These are phyloP conservation scores for Drosophila birchii DNA, from an alignment of 2,888 invertebrate species.

Conservation along the genomic window DNA sequence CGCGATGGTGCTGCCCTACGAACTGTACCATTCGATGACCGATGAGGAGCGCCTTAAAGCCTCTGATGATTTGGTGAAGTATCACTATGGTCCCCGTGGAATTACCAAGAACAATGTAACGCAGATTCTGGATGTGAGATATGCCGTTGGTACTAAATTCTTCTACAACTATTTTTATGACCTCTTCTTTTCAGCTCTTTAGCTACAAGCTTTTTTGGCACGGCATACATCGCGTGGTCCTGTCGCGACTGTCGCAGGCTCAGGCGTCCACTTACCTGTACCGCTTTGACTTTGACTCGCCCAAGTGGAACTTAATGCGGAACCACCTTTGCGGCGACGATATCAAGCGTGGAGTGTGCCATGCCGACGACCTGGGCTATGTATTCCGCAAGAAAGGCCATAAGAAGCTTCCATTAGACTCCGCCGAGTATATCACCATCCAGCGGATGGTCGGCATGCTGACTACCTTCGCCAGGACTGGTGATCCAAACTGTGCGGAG, in stretches of 20 bases:
- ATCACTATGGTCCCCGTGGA: constrained; percentile 83
- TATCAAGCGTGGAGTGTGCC: constrained; percentile 78
- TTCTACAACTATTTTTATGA: background rate
- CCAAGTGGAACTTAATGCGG: constrained; percentile 78
- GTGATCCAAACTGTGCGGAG: constrained; percentile 78
- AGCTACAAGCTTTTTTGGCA: constrained; percentile 83
- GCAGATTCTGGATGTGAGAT: constrained; percentile 81
- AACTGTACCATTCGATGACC: constrained; percentile 57
- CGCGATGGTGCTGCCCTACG: constrained; percentile 69
- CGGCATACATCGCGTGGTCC: constrained; percentile 77
- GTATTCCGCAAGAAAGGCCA: constrained; percentile 73
- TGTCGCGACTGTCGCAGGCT: constrained; percentile 70
- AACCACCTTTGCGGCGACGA: constrained; percentile 74
- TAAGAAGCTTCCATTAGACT: constrained; percentile 51
- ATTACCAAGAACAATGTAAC: constrained; percentile 62
- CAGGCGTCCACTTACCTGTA: constrained; percentile 80
- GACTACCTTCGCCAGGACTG: constrained; percentile 79
- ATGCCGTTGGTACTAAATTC: no score
- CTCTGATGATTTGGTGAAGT: constrained; percentile 80
- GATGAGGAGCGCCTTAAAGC: constrained; percentile 47
- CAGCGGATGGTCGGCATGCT: constrained; percentile 78
- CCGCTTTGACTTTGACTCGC: constrained; percentile 83
- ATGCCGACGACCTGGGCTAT: constrained; percentile 83
- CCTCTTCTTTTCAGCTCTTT: constrained; percentile 65
- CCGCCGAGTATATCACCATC: constrained; percentile 77